These are phyloP conservation scores for Pluvianellus socialis DNA, from an alignment of 2,113 vertebrate species.

Conservation along the genomic window DNA sequence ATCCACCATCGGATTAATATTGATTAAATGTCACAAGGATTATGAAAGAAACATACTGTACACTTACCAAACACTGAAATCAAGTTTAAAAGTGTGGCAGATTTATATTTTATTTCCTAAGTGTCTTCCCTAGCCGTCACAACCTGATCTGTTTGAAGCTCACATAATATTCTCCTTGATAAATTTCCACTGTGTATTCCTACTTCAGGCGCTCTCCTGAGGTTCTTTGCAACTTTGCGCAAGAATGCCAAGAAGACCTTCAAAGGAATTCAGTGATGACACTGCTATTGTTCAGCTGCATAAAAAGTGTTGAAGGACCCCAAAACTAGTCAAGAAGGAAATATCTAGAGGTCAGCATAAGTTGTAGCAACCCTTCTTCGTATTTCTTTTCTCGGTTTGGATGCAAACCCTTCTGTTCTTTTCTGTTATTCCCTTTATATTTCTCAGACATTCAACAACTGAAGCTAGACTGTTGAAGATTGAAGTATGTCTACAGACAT, in stretches of 20 bases:
- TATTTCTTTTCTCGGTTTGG: not conserved
- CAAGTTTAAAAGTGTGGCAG: slow-evolving; percentile 53
- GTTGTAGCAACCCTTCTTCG: not conserved
- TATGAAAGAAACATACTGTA: slow-evolving; percentile 59
- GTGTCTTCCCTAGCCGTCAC: slow-evolving; percentile 6
- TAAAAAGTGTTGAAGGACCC: not conserved
- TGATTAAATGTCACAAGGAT: slow-evolving; percentile 72
- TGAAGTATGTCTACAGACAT: not conserved
- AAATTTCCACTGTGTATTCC: slow-evolving; percentile 60
- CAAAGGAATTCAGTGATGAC: slow-evolving; percentile 10
- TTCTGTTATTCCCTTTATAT: not conserved
- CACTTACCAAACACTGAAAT: slow-evolving; percentile 62
- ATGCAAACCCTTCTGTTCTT: not conserved
- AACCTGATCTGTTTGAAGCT: slow-evolving; percentile 58
- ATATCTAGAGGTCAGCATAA: slow-evolving; percentile 10
- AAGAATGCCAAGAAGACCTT: not conserved
- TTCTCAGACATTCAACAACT: not conserved
- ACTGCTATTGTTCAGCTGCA: slow-evolving; percentile 5
- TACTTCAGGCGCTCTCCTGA: not conserved
- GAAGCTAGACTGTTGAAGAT: not conserved
- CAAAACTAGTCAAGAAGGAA: not conserved
- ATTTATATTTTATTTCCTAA: slow-evolving; percentile 63
- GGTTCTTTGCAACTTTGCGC: slow-evolving; percentile 32
- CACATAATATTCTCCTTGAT: slow-evolving; percentile 39
- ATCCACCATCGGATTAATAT: slow-evolving; percentile 71